Evolutionary conservation across 2,888 invertebrate species (phyloP), one percentile per base, ranked within the genome.

Genomic region (Stomorhina lunata): DNA sequence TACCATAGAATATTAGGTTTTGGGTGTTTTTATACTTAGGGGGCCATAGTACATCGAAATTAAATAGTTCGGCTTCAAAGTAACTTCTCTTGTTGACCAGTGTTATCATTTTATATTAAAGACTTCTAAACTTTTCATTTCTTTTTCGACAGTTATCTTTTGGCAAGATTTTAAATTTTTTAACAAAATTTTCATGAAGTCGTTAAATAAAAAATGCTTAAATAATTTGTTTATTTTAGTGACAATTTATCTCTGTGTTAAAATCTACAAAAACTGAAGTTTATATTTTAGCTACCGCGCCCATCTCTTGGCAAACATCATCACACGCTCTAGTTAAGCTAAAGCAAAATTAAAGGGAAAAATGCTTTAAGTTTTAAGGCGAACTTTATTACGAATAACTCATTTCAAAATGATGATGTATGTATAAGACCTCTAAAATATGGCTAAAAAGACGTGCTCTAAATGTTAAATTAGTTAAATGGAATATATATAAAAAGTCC

Each of bases 361-460:
- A 12, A 17, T 1, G 27, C 40, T 15, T 29, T 53, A 69, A 29
- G 34, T 75, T 75, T 73, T 48, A 63, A 15, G 40, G 43, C 61
- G 71, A 29, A 32, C 78, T 75, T 73, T 48, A 63, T 20, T 45
- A 50, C 61, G 71, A 81, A 75, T 75, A 82, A 82, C 73, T 75
- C 45, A 82, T 82, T 79, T n/a, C n/a, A n/a, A n/a, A n/a, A n/a
- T n/a, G 65, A 75, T 75, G 63, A 65, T 55, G 73, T 50, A 69
- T 48, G 34, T 40, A 32, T 45, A 72, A 68, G 68, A 72, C 61
- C 53, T 76, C 48, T 71, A 65, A 79, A 75, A 82, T 82, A 63
- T 69, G 65, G 40, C 43, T 32, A 15, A 65, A 50, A 61, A 75
- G 57, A 82, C 81, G 81, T 82, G 81, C 48, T 71, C 75, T 75